Evolutionary conservation across 2,113 vertebrate species (phyloP).

Genomic region (Ptilorrhoa leucosticta): DNA sequence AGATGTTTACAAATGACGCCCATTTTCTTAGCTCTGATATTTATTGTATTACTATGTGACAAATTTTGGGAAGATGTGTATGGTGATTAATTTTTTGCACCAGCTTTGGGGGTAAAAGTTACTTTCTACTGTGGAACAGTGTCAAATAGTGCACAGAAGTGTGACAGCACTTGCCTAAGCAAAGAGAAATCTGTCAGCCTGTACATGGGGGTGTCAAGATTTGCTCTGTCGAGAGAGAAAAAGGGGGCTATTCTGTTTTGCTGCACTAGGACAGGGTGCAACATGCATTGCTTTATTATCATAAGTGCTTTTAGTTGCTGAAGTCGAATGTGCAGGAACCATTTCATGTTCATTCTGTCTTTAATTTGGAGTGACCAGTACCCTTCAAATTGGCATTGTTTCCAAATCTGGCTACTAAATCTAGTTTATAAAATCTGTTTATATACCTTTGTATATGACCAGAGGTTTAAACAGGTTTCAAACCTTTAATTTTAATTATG

Average conservation of each 20-base stretch:
- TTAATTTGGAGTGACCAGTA: neutral
- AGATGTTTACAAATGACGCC: neutral
- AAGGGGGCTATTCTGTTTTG: neutral
- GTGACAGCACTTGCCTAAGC: neutral
- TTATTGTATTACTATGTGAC: neutral
- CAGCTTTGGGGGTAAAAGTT: neutral
- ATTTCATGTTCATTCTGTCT: neutral
- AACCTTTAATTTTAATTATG: neutral
- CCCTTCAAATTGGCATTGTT: neutral
- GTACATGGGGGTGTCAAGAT: neutral
- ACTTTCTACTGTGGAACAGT: neutral
- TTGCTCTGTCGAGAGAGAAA: neutral
- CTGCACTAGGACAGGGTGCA: neutral
- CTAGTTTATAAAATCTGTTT: neutral
- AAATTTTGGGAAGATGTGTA: neutral
- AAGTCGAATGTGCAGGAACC: neutral
- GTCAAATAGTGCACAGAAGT: neutral
- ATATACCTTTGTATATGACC: neutral
- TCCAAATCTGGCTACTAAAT: neutral
- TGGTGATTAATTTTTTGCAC: neutral
- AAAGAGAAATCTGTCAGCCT: neutral
- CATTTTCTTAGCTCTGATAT: neutral
- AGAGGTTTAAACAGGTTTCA: neutral
- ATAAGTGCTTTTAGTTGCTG: neutral
- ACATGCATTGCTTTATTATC: neutral